Conservation (phyloP, 2,113 vertebrate species). For the Gallinago paraguaiae region DNA sequence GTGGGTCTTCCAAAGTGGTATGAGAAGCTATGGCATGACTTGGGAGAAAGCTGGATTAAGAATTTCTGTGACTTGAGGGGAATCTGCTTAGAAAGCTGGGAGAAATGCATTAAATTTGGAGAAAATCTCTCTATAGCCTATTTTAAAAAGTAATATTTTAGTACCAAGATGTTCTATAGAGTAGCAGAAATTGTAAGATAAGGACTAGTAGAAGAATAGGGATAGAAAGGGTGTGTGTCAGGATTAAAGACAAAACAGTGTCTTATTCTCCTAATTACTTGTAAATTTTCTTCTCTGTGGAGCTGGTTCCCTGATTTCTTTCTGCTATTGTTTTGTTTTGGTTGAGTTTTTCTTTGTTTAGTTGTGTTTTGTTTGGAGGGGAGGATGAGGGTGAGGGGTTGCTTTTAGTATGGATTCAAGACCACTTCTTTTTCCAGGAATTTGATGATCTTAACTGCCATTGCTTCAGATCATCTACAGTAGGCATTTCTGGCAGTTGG, state of each 20-base stretch:
- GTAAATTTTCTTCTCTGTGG: background rate
- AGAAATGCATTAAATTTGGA: background rate
- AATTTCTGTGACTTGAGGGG: background rate
- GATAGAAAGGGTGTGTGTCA: background rate
- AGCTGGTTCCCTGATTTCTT: background rate
- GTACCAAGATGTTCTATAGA: background rate
- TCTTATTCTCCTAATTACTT: background rate
- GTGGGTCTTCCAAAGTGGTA: background rate
- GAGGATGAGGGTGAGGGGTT: accelerated
- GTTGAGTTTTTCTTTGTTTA: background rate
- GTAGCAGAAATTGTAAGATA: background rate
- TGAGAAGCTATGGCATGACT: background rate
- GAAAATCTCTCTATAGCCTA: background rate
- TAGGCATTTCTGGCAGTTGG: background rate
- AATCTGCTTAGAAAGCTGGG: background rate
- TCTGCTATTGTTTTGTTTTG: background rate
- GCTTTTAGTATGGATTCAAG: background rate
- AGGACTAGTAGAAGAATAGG: background rate
- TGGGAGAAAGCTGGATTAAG: background rate
- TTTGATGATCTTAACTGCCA: background rate
- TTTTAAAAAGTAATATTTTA: background rate
- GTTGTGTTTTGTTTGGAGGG: background rate
- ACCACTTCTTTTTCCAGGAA: background rate
- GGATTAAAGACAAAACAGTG: background rate
- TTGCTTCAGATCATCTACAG: background rate